Base-by-base conservation (phyloP, 2,797 vertebrate genomes). In the Cyprinella venusta region DNA sequence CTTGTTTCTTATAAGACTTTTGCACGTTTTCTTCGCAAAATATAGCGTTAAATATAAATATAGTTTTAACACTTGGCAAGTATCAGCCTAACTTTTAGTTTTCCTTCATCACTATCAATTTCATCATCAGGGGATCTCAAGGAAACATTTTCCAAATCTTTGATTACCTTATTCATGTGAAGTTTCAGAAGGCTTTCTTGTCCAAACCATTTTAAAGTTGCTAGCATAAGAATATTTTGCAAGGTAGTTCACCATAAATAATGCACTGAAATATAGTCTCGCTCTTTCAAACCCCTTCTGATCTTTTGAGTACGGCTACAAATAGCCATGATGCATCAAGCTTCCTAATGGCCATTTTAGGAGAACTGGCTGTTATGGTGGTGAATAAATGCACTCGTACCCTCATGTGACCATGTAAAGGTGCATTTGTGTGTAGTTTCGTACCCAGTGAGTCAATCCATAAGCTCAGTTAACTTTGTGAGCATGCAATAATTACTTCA, bases 241-340 rank as follows among this genome's bases (percentile, higher is more conserved):
- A 69, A 70, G 36, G 50, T 69, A 59, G 24, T 56, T 40, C 18
- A 52, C 30, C 59, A 64, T 74, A 50, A 74, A 81, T 65, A 52
- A 81, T 74, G 45, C 42, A 81, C 45, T 5, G 2, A 30, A 26
- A 75, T 12, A 40, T 12, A 40, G 21, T 21, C 59, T 63, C 45
- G 19, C 40, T 52, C 24, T 48, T 38, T 40, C 18, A 65, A 80
- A 48, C 52, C 0, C 9, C 30, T 50, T 74, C 26, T 74, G 33
- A 26, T 56, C 21, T 80, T 26, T 45, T 61, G 9, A 75, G 48
- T 16, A 8, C 0, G 16, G 19, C 54, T 56, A 63, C 79, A 48
- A 80, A 71, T 48, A 42, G 52, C 38, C 30, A 8, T 8, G 45
- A 40, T 54, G 48, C 64, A 69, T 56, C n/a, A 71, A 9, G 7